Evolutionary conservation across 2,797 vertebrate species (phyloP), one percentile per base, ranked within the genome.

Genomic region (Stomatorhinus walkeri): DNA sequence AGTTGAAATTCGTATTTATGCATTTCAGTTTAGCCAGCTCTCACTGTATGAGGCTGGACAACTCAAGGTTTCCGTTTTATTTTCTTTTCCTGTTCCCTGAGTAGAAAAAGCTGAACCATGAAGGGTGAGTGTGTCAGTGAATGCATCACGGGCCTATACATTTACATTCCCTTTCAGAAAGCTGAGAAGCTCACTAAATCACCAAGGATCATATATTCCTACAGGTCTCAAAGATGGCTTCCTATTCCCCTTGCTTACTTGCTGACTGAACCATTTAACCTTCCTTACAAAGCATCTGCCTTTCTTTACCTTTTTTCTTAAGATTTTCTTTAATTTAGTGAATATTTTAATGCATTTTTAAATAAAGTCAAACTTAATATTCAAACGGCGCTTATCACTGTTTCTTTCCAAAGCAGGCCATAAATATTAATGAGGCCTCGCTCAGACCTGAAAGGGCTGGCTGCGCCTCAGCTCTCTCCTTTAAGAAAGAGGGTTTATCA

Each of bases 311-410:
- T 89, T 91, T 91, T 89, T 91, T 90, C 79, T 84, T 64, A 85
- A n/a, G 89, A 52, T 91, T 90, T 87, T 91, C 93, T 95, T 92
- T 95, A 94, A 94, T 94, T 95, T 94, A 91, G 91, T 92, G 92
- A 92, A 94, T 94, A 95, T 95, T 95, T 94, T 94, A 95, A 95
- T 95, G 93, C 92, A 90, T 93, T 94, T 93, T 93, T 84, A 94
- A 95, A 95, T 94, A 93, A 95, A 95, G 93, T 95, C 94, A 92
- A 94, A 90, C 92, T 95, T 95, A 95, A 95, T 96, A 95, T 95
- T 95, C 94, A 93, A 92, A 93, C 93, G 93, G 92, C 92, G 94
- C 95, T 96, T 96, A 96, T 96, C 95, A 95, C 94, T 94, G 95
- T 95, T 96, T 96, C 94, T 94, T 94, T 94, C 93, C 95, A 94